Evolutionary conservation across 2,113 vertebrate genomes (phyloP).

Genomic region (Phodopus roborovskii): DNA sequence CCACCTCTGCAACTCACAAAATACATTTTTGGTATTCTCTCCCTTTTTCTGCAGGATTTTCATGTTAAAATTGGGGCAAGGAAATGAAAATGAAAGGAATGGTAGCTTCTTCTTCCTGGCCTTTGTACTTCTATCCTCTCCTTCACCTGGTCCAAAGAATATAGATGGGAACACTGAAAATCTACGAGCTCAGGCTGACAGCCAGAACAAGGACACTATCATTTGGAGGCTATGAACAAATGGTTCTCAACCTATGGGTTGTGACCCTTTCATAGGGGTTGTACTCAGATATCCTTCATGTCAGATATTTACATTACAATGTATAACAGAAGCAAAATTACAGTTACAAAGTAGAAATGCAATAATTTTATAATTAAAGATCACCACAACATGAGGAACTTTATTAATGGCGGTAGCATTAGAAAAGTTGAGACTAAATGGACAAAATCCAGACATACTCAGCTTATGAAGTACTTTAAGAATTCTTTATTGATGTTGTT

Average conservation of each 20-base stretch:
- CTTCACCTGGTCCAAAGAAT: neutral
- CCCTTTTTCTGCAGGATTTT: rapidly evolving
- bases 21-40: too few relatives aligned
- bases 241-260: neutral
- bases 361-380: neutral
- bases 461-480: rapidly evolving
- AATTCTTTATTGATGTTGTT: rapidly evolving
- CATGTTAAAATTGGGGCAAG: too few relatives aligned
- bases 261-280: neutral
- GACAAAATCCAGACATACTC: neutral
- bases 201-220: neutral
- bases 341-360: neutral
- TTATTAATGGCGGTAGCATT: neutral
- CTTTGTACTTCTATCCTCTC: rapidly evolving
- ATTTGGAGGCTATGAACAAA: neutral
- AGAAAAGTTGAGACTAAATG: neutral
- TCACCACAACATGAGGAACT: neutral
- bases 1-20: neutral
- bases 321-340: neutral
- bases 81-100: neutral
- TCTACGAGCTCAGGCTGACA: neutral
- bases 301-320: neutral
- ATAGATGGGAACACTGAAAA: rapidly evolving
- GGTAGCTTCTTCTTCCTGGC: neutral
- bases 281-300: neutral